These are phyloP conservation scores for Orchestia grillus DNA, from an alignment of 1,140 invertebrate genomes.

Conservation along the genomic window DNA sequence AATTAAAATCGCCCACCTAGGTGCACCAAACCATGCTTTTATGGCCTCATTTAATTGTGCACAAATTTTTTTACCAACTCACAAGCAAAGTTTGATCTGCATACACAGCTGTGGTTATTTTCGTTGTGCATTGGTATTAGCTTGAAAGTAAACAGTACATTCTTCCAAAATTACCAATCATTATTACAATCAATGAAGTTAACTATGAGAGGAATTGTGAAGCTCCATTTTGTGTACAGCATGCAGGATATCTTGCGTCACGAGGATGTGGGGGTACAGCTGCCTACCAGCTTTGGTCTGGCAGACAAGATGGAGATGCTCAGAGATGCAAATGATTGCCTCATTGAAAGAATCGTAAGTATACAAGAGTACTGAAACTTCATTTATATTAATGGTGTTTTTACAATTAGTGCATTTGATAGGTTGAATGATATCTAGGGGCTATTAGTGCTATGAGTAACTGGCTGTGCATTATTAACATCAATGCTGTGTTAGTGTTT, in stretches of 20 bases:
- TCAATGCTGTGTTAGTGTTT: too few species aligned
- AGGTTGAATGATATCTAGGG: background rate
- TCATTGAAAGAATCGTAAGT: constrained; percentile 53
- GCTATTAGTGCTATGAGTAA: background rate
- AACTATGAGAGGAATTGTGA: background rate
- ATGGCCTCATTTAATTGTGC: too few species aligned
- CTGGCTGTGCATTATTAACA: too few species aligned
- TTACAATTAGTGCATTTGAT: background rate
- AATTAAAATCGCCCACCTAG: too few species aligned
- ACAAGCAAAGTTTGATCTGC: too few species aligned
- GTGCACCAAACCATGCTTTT: too few species aligned
- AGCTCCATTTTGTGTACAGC: background rate
- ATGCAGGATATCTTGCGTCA: constrained; percentile 11
- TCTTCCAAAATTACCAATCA: too few species aligned
- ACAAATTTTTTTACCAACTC: too few species aligned
- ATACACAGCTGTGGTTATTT: too few species aligned
- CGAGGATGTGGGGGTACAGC: background rate
- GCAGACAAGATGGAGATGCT: constrained; percentile 45
- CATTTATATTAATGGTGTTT: background rate
- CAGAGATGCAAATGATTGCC: constrained; percentile 42
- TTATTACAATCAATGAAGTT: background rate
- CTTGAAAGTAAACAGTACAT: too few species aligned
- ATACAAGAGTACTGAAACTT: background rate
- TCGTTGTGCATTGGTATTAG: too few species aligned
- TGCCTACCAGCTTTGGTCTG: background rate